Conservation (phyloP, 1,140 invertebrate genomes). For the Babylonia areolata region DNA sequence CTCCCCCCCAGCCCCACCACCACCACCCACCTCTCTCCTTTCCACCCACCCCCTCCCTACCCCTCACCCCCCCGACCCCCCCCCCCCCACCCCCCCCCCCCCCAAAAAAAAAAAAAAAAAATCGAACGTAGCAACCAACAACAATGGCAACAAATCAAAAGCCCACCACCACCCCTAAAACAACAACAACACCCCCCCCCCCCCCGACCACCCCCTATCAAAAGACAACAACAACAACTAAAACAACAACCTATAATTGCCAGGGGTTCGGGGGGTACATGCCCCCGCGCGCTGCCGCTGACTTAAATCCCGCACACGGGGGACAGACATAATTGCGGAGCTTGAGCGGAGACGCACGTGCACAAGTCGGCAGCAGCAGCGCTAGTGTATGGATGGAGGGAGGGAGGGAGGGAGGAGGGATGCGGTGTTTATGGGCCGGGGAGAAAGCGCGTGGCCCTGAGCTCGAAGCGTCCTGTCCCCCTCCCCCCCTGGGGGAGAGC, state of each 20-base stretch:
- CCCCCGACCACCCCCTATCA: too few relatives aligned
- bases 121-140: neutral
- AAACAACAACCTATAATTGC: slow-evolving; percentile 19
- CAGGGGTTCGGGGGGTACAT: neutral
- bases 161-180: neutral
- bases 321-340: slow-evolving; percentile 28
- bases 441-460: neutral
- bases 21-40: too few relatives aligned
- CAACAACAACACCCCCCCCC: too few relatives aligned
- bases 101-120: too few relatives aligned
- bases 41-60: too few relatives aligned
- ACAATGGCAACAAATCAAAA: slow-evolving; percentile 8
- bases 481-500: neutral
- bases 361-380: neutral
- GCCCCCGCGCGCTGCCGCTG: too few relatives aligned
- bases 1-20: neutral
- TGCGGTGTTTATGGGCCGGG: slow-evolving; percentile 17
- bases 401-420: too few relatives aligned
- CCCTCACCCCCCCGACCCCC: too few relatives aligned
- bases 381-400: too few relatives aligned
- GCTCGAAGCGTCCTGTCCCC: too few relatives aligned
- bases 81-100: too few relatives aligned
- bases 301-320: slow-evolving; percentile 23
- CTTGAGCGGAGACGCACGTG: slow-evolving; percentile 8
- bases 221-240: too few relatives aligned